Conservation (phyloP, 1,140 invertebrate species). For the Delia radicum region DNA sequence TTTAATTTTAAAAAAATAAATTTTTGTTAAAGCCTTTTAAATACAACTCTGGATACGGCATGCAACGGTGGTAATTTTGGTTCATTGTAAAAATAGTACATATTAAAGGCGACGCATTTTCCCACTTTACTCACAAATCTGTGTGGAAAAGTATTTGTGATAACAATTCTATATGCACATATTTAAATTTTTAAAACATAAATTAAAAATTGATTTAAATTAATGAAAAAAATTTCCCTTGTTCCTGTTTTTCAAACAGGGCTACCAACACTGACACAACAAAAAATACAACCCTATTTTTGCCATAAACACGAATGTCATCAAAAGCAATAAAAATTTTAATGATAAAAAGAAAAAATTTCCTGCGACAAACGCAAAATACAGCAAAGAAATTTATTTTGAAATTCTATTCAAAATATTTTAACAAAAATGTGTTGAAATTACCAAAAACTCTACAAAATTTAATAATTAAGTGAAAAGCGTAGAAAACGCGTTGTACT, state of each 20-base stretch:
- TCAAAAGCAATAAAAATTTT: not conserved
- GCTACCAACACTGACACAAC: not conserved
- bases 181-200: not conserved
- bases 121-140: no score
- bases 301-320: slow-evolving; percentile 3
- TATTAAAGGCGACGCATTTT: no score
- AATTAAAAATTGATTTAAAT: not conserved
- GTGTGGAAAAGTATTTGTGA: no score
- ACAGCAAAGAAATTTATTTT: slow-evolving; percentile 10
- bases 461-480: slow-evolving; percentile 9
- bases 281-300: slow-evolving; percentile 2
- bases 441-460: not conserved
- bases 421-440: slow-evolving; percentile 5
- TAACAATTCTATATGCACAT: no score
- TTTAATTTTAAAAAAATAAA: no score
- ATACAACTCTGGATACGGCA: no score
- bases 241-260: not conserved
- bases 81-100: no score
- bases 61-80: no score
- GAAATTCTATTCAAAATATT: slow-evolving; percentile 18
- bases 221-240: not conserved
- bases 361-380: slow-evolving; percentile 7
- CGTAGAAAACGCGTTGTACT: not conserved
- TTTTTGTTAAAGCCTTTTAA: no score
- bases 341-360: slow-evolving; percentile 8